These are phyloP conservation scores for Parauchenoglanis ngamensis DNA, from an alignment of 2,797 vertebrate species.

Conservation along the genomic window DNA sequence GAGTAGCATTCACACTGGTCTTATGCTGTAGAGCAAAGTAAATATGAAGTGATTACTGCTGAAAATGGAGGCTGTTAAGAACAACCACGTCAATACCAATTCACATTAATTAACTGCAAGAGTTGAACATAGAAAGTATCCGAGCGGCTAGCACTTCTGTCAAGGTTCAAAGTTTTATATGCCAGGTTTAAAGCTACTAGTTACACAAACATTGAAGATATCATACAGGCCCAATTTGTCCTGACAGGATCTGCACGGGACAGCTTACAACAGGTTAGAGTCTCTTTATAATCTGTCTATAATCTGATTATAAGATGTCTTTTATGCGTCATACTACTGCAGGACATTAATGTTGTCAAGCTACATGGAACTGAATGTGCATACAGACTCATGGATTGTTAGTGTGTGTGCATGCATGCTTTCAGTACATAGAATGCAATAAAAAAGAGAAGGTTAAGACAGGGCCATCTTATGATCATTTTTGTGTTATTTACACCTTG, in stretches of 20 bases:
- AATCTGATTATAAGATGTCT: conserved; percentile 29
- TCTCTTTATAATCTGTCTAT: background rate
- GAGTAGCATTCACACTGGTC: background rate
- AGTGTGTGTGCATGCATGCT: conserved; percentile 30
- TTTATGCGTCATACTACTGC: conserved; percentile 67
- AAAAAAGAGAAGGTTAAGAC: conserved; percentile 61
- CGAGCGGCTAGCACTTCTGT: conserved; percentile 72
- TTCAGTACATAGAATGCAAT: conserved; percentile 44
- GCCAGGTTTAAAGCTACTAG: conserved; percentile 72
- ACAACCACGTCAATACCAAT: conserved; percentile 67
- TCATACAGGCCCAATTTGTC: conserved; percentile 47
- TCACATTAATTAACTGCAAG: conserved; percentile 67
- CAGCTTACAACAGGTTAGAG: conserved; percentile 31
- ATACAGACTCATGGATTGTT: conserved; percentile 10
- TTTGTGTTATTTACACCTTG: conserved; percentile 65
- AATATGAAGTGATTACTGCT: conserved; percentile 49
- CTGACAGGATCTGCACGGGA: conserved; percentile 65
- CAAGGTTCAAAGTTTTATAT: conserved; percentile 69
- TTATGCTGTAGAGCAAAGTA: background rate
- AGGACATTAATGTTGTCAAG: conserved; percentile 33
- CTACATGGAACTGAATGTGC: conserved; percentile 29
- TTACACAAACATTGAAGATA: conserved; percentile 61
- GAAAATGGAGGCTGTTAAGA: conserved; percentile 67
- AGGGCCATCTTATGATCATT: conserved; percentile 40
- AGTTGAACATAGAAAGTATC: conserved; percentile 61